Evolutionary conservation across 2,888 invertebrate genomes (phyloP), one percentile per base, ranked within the genome.

Genomic region (Phaedon cochleariae): DNA sequence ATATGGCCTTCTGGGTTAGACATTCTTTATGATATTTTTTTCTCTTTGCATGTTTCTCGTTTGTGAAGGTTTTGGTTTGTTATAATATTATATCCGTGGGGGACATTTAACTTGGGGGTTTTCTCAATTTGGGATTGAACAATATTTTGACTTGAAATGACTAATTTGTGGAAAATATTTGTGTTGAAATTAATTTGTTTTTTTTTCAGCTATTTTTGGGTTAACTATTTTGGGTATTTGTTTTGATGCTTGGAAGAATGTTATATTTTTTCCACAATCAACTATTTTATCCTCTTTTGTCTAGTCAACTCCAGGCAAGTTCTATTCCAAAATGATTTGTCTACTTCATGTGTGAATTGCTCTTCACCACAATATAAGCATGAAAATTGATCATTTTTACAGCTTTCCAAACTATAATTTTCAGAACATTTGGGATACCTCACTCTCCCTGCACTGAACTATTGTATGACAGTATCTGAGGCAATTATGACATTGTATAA

Each of bases 371-470:
- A 53, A 34, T 34, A 20, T 15, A 53, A 18, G n/a, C 34, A 52
- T 12, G 34, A 18, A 2, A 54, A 1, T 10, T 34, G 10, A 7
- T 2, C 18, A 37, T 18, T 18, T 17, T 34, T 17, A 18, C 18
- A 54, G 12, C 10, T 37, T 37, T 54, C 37, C 17, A 20, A 1
- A 2, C 9, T 37, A 37, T 54, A 37, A 9, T 54, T 21, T 37
- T 37, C 54, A n/a, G 37, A 2, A 18, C 54, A 54, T 54, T 37
- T 52, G 0, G 54, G 54, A n/a, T 18, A 53, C 31, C 53, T 29
- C 6, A 18, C 31, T 53, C 17, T 53, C 18, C 54, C 37, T 34
- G n/a, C 54, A 54, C 2, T 34, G 37, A 9, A 1, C 2, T 31
- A 17, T 52, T 52, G 52, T 52, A 52, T 52, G 52, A 2, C 53